Evolutionary conservation across 2,797 vertebrate genomes (phyloP).

Genomic region (Decapterus maruadsi): DNA sequence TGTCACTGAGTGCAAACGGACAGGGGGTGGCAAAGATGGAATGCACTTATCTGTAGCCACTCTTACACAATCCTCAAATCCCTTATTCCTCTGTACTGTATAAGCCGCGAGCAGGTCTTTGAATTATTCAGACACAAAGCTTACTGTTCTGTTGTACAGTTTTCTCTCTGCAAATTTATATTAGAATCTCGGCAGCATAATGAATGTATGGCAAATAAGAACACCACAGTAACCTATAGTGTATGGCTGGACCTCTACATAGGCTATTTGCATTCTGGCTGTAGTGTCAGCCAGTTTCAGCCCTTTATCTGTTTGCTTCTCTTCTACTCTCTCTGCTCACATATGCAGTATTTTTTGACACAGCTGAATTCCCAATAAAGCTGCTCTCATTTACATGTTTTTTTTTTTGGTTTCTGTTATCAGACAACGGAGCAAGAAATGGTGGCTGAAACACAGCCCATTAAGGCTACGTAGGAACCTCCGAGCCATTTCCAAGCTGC

Average conservation of each 20-base stretch:
- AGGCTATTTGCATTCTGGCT: neutral
- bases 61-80: conserved; percentile 40
- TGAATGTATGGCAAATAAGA: neutral
- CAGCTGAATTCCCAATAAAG: neutral
- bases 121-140: conserved; percentile 49
- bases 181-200: neutral
- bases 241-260: neutral
- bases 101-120: conserved; percentile 16
- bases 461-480: neutral
- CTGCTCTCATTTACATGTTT: neutral
- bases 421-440: neutral
- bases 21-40: conserved; percentile 46
- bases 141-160: neutral
- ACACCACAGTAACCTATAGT: neutral
- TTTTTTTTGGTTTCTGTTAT: neutral
- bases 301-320: neutral
- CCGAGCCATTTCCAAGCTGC: neutral
- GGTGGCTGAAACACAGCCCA: neutral
- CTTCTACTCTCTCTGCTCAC: neutral
- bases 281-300: neutral
- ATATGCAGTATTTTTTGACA: neutral
- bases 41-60: conserved; percentile 43
- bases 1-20: conserved; percentile 10
- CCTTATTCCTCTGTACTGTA: conserved; percentile 26
- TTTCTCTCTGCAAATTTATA: conserved; percentile 6